Evolutionary conservation across 2,888 invertebrate genomes (phyloP), one percentile per base, ranked within the genome.

Genomic region (Chalcis sispes): DNA sequence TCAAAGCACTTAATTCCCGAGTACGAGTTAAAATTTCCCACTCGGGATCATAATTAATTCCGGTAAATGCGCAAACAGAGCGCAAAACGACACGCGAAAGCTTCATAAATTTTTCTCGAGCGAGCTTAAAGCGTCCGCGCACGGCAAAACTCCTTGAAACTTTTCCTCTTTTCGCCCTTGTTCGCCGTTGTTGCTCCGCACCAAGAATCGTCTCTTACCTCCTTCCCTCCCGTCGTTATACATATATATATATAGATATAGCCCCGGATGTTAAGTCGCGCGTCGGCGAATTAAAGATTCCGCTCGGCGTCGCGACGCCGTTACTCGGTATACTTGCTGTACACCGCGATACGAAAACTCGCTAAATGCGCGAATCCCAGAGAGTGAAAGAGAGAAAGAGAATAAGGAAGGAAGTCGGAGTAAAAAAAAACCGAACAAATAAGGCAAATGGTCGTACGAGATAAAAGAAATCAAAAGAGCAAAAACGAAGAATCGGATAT

Each of bases 231-330:
- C n/a, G n/a, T 36, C 10, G 10, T 36, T 36, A 10, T 36, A 36
- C 10, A 10, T 36, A 36, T 56, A 5, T 29, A 25, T 13, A 25
- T 25, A 46, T 42, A n/a, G 50, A 18, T 10, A 25, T n/a, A n/a
- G n/a, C n/a, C n/a, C n/a, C n/a, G n/a, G n/a, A n/a, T n/a, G n/a
- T n/a, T 18, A 66, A 66, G 50, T 42, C 54, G 40, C 7, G 42
- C n/a, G 42, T 10, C 20, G 50, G 18, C 32, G 56, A 74, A 69
- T 67, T 61, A 67, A 62, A 48, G 46, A 62, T 61, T 74, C 54
- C 36, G 54, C 32, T 62, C 61, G 32, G 3, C 20, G 10, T 25
- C 27, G 56, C 36, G 5, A 64, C n/a, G 56, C 64, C 64, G 72
- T 62, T 71, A 71, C 62, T 62, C 54, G 72, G 18, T 20, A 25